Evolutionary conservation across 2,113 vertebrate species (phyloP).

Genomic region (Delphinapterus leucas): DNA sequence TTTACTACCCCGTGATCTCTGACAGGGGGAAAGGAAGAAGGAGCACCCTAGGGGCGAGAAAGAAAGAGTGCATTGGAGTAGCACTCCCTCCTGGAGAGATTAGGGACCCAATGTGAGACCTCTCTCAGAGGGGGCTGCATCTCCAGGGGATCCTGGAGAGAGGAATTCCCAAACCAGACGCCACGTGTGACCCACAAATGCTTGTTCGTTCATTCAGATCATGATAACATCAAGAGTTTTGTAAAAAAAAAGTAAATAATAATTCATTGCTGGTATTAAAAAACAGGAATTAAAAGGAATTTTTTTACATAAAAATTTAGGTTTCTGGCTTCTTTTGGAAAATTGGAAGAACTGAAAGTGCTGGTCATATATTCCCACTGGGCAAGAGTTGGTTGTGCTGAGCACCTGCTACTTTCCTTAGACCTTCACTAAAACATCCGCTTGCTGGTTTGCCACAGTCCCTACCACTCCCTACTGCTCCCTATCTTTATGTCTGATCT

Average conservation of each 20-base stretch:
- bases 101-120: not conserved
- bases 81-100: not conserved
- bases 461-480: not conserved
- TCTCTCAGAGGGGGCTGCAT: not conserved
- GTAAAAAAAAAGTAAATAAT: not conserved
- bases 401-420: not conserved
- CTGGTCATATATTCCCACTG: not conserved
- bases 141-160: not conserved
- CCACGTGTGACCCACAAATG: not conserved
- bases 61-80: not conserved
- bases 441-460: not conserved
- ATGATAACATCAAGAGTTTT: not conserved
- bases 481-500: not conserved
- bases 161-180: not conserved
- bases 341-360: not conserved
- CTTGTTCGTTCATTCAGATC: not conserved
- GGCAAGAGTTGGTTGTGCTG: not conserved
- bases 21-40: not conserved
- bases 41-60: not conserved
- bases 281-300: not conserved
- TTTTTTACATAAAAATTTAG: not conserved
- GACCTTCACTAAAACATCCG: not conserved
- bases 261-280: not conserved
- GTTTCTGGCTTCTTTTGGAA: slow-evolving; percentile 6
- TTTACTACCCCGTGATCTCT: not conserved